Base-by-base conservation (phyloP, 1,140 invertebrate genomes). In the Diorhabda carinulata region DNA sequence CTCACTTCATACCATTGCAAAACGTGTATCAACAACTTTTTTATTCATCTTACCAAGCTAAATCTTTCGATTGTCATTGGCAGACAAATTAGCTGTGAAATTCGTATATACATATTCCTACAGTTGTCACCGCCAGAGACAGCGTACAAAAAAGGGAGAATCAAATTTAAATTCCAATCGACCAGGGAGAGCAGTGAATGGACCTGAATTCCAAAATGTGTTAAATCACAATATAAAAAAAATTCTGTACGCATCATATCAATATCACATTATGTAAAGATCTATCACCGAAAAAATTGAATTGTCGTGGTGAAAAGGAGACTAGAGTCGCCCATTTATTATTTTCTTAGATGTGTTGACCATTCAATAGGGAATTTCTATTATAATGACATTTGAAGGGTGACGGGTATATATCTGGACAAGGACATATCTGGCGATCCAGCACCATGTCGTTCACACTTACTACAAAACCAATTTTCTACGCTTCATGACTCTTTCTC, bases 221-320 rank as follows among this genome's bases (percentile, higher is more conserved):
- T 52, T 52, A 52, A 52, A 52, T 52, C 47, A 52, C 47, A n/a
- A 8, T 52, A 52, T 52, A 52, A 52, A 52, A 52, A 52, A 52
- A 52, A 8, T 52, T 4, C 4, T 52, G 6, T n/a, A 52, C 47
- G 47, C 47, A 52, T 52, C 47, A 52, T 52, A 52, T 52, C 47
- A 52, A 52, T 52, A 52, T 52, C 47, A 6, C 47, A 52, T 52
- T 52, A 52, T 52, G 47, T 52, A 52, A 52, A 52, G 47, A 52
- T 52, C 47, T 52, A 52, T 52, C 47, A 52, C 47, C 47, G 47
- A 52, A 52, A 52, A 52, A 52, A 52, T 52, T 52, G 47, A 52
- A 52, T 52, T 52, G 47, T 52, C 47, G 47, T 52, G 6, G 6
- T 52, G 47, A 52, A 52, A 52, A 52, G 47, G 6, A 52, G 47